These are phyloP conservation scores for Listrodromus nycthemerus DNA, from an alignment of 2,888 invertebrate species.

Conservation along the genomic window DNA sequence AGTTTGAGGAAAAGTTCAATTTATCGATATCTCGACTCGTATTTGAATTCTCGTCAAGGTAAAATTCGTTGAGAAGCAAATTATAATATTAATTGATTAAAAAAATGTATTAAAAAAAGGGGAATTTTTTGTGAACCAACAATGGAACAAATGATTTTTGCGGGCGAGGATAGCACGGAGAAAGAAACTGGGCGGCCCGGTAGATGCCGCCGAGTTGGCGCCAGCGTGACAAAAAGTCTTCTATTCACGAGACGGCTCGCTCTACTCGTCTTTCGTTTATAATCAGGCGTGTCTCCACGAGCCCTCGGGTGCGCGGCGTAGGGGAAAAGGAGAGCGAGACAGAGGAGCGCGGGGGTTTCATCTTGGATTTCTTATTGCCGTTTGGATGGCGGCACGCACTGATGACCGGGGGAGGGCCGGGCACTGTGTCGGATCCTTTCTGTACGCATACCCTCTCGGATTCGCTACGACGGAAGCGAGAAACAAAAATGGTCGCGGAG, in stretches of 20 bases:
- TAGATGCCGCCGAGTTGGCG: conserved; percentile 74
- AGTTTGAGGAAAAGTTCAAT: too few relatives aligned
- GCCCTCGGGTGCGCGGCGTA: conserved; percentile 20
- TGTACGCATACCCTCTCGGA: conserved; percentile 30
- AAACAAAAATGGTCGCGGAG: conserved; percentile 37
- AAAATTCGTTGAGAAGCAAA: too few relatives aligned
- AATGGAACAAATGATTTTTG: conserved; percentile 73
- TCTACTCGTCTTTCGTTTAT: conserved; percentile 65
- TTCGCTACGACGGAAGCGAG: conserved; percentile 46
- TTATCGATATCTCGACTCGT: too few relatives aligned
- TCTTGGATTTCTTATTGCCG: conserved; percentile 52
- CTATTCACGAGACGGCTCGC: conserved; percentile 15
- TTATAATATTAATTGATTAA: too few relatives aligned
- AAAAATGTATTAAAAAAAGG: too few relatives aligned
- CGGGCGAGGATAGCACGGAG: conserved; percentile 59
- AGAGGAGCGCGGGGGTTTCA: conserved; percentile 38
- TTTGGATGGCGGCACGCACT: conserved; percentile 44
- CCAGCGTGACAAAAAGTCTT: conserved; percentile 75
- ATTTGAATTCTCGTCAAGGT: too few relatives aligned
- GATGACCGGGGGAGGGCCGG: conserved; percentile 55
- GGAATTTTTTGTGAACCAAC: too few relatives aligned
- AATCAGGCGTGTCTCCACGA: conserved; percentile 75
- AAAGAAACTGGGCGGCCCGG: conserved; percentile 22
- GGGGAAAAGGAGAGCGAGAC: not conserved
- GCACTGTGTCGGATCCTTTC: conserved; percentile 50